Evolutionary conservation across 2,113 vertebrate species (phyloP).

Genomic region (Tenebrosternarchus preto): DNA sequence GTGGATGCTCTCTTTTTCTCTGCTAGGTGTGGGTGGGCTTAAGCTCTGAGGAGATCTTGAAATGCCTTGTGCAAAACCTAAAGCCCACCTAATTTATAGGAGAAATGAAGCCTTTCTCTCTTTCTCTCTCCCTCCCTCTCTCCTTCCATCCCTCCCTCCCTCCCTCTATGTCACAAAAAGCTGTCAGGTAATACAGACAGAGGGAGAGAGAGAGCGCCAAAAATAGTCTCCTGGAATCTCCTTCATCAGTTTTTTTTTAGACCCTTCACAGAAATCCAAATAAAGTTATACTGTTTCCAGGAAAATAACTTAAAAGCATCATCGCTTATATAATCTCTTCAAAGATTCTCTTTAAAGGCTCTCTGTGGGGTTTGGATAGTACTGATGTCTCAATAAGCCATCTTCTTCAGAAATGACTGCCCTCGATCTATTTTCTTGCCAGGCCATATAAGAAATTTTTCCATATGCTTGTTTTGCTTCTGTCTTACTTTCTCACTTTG

Average conservation of each 20-base stretch:
- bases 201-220: neutral
- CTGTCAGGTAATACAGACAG: neutral
- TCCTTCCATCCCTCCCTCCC: neutral
- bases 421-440: neutral
- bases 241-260: neutral
- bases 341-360: neutral
- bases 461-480: conserved; percentile 11
- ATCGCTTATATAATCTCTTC: conserved; percentile 4
- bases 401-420: neutral
- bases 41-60: conserved; percentile 17
- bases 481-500: conserved; percentile 42
- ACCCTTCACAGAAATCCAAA: conserved; percentile 6
- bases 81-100: conserved; percentile 20
- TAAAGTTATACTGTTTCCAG: neutral
- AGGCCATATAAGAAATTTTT: conserved; percentile 26
- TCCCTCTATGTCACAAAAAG: neutral
- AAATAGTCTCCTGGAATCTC: conserved; percentile 8
- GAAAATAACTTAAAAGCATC: conserved; percentile 20
- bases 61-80: neutral
- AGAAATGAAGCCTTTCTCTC: neutral
- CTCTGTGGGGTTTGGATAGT: neutral
- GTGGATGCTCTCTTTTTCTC: neutral
- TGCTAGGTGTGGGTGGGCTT: conserved; percentile 6
- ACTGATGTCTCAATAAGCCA: neutral
- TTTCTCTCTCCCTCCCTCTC: neutral